Evolutionary conservation across 1,140 invertebrate genomes (phyloP).

Genomic region (Fopius arisanus): DNA sequence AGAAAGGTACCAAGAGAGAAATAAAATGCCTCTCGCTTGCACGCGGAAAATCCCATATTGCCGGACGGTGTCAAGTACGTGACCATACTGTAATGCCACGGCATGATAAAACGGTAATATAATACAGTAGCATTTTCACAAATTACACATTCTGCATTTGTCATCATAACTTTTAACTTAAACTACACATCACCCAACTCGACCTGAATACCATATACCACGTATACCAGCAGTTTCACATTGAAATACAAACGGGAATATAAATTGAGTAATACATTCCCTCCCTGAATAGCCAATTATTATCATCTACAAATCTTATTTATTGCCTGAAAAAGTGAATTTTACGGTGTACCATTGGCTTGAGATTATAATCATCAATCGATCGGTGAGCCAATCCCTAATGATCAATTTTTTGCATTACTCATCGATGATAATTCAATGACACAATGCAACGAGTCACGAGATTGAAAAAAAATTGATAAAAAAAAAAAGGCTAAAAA

Average conservation of each 20-base stretch:
- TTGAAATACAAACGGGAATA: slow-evolving; percentile 1
- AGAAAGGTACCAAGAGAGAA: slow-evolving; percentile 4
- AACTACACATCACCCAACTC: slow-evolving; percentile 5
- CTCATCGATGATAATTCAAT: no score
- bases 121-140: slow-evolving; percentile 1
- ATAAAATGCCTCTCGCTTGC: neutral
- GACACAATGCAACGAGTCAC: no score
- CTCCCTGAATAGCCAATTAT: neutral
- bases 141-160: slow-evolving; percentile 13
- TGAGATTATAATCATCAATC: neutral
- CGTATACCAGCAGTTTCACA: neutral
- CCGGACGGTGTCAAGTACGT: slow-evolving; percentile 41
- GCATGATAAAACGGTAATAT: neutral
- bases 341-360: no score
- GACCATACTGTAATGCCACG: slow-evolving; percentile 48
- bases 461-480: neutral
- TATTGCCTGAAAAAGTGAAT: neutral
- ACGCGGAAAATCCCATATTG: slow-evolving; percentile 26
- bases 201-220: slow-evolving; percentile 15
- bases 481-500: neutral
- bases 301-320: neutral
- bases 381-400: no score
- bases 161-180: slow-evolving; percentile 15
- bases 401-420: no score
- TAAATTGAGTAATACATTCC: slow-evolving; percentile 5